Evolutionary conservation across 2,797 vertebrate species (phyloP).

Genomic region (Erethizon dorsatum): DNA sequence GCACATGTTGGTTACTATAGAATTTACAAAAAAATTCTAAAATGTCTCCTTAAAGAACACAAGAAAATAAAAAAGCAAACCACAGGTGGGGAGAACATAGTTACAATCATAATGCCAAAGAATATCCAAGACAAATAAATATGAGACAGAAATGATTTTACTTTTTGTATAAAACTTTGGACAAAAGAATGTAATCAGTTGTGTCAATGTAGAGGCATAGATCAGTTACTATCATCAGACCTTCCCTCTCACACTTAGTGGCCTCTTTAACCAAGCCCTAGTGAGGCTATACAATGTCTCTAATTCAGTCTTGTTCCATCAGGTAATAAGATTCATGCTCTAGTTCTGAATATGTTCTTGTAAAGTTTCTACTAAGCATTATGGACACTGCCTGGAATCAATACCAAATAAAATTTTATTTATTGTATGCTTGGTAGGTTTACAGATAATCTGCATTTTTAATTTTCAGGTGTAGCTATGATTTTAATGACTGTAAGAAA

Average conservation of each 20-base stretch:
- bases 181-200: not conserved
- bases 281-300: not conserved
- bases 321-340: not conserved
- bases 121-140: not conserved
- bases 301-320: not conserved
- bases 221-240: fast-evolving
- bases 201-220: not conserved
- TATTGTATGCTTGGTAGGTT: not conserved
- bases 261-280: not conserved
- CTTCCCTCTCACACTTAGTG: not conserved
- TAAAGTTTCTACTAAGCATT: not conserved
- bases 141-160: not conserved
- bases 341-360: not conserved
- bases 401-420: not conserved
- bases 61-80: not conserved
- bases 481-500: not conserved
- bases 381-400: not conserved
- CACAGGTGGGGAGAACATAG: not conserved
- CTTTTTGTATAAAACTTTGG: not conserved
- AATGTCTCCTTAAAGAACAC: not conserved
- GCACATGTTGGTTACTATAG: not conserved
- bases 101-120: not conserved
- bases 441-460: not conserved
- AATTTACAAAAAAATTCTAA: not conserved
- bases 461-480: not conserved